A percentile compares a stretch with the other conserved stretches of the same genome.
Conservation (phyloP, 2,888 invertebrate genomes). For the Ferrisia virgata region DNA sequence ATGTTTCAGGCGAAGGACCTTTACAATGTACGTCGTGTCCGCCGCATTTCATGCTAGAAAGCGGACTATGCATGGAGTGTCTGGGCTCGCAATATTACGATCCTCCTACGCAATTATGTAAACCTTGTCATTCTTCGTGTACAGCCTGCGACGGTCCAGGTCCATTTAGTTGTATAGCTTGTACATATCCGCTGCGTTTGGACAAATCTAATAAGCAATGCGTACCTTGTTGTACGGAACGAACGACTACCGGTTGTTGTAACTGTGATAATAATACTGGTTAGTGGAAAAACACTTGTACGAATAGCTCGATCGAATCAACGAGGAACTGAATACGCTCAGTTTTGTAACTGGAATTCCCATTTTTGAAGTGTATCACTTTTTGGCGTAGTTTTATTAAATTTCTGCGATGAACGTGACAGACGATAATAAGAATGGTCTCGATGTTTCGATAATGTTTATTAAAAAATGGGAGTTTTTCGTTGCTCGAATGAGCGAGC, state of each 20-base stretch:
- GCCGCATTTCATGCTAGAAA: slow-evolving; percentile 68
- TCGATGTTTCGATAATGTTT: too few species aligned
- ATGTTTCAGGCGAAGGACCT: slow-evolving; percentile 64
- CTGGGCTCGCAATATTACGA: slow-evolving; percentile 72
- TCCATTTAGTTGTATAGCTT: slow-evolving; percentile 66
- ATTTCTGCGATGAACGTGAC: too few species aligned
- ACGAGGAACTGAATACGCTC: too few species aligned
- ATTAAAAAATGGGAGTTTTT: too few species aligned
- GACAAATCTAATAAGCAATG: slow-evolving; percentile 73
- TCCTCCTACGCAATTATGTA: slow-evolving; percentile 65
- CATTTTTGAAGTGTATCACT: too few species aligned
- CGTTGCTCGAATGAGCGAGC: too few species aligned
- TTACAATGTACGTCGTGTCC: slow-evolving; percentile 72
- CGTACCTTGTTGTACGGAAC: slow-evolving; percentile 68
- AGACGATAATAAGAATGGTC: too few species aligned
- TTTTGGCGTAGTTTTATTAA: too few species aligned
- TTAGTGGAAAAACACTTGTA: slow-evolving; percentile 54
- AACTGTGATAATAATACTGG: slow-evolving; percentile 68
- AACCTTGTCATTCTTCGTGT: slow-evolving; percentile 65
- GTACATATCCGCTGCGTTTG: slow-evolving; percentile 64
- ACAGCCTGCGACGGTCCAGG: slow-evolving; percentile 68
- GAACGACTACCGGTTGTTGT: slow-evolving; percentile 62
- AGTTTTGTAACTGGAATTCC: too few species aligned
- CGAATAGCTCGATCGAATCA: too few species aligned
- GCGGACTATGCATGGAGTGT: slow-evolving; percentile 73